Percentiles rank a stretch among this genome's conserved stretches.
Evolutionary conservation across 2,888 invertebrate genomes (phyloP).

Genomic region (Chrysotoxum bicinctum): DNA sequence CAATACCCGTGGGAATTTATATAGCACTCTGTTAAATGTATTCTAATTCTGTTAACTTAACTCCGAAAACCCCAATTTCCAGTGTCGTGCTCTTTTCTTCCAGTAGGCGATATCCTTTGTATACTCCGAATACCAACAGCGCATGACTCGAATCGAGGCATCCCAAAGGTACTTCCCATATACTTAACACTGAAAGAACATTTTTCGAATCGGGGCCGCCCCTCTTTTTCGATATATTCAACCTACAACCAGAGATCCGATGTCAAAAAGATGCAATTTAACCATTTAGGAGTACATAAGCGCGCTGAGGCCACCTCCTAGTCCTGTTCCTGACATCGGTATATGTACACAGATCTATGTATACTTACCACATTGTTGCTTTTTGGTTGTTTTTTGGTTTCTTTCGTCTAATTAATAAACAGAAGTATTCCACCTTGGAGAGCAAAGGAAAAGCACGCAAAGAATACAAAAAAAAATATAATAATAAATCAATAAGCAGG

Average conservation of each 20-base stretch:
- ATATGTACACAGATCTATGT: background rate
- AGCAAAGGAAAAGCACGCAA: constrained; percentile 49
- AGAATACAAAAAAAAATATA: constrained; percentile 45
- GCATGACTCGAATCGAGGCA: constrained; percentile 43
- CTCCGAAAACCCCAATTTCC: constrained; percentile 49
- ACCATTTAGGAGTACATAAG: constrained; percentile 68
- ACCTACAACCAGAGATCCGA: constrained; percentile 40
- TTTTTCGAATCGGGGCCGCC: constrained; percentile 68
- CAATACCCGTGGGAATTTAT: background rate
- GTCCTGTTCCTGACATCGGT: constrained; percentile 21
- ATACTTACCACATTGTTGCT: constrained; percentile 45
- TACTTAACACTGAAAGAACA: constrained; percentile 51
- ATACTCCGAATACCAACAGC: constrained; percentile 51
- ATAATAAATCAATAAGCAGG: constrained; percentile 61
- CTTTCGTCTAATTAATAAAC: constrained; percentile 72
- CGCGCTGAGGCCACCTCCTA: constrained; percentile 65
- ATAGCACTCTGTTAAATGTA: constrained; percentile 24
- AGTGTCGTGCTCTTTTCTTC: constrained; percentile 40
- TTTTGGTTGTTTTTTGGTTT: constrained; percentile 67
- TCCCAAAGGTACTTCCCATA: constrained; percentile 67
- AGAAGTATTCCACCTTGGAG: constrained; percentile 70
- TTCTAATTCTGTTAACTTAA: constrained; percentile 34
- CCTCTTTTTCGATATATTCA: constrained; percentile 51
- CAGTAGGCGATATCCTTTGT: constrained; percentile 35
- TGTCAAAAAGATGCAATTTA: constrained; percentile 58